Conservation (phyloP, 2,888 invertebrate species). For the Synergus gifuensis region DNA sequence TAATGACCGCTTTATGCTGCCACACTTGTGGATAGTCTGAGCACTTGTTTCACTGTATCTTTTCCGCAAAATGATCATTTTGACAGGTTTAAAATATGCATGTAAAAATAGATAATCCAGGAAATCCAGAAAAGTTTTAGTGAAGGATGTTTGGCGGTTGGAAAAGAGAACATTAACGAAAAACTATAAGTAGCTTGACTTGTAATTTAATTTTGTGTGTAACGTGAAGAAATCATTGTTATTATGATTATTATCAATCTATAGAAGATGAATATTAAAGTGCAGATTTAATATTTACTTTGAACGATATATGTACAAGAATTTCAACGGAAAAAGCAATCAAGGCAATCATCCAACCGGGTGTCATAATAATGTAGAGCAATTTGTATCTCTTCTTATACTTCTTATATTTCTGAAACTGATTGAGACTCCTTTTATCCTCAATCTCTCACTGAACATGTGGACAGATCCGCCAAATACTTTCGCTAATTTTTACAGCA, state of each 20-base stretch:
- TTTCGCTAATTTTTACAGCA: slow-evolving; percentile 9
- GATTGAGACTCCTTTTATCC: no score
- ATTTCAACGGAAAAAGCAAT: neutral
- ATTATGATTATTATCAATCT: no score
- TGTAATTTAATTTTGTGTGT: no score
- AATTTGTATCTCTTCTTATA: slow-evolving; percentile 6
- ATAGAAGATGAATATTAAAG: no score
- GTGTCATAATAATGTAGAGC: slow-evolving; percentile 1
- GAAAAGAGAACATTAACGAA: neutral
- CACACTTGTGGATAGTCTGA: slow-evolving; percentile 43
- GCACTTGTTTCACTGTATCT: slow-evolving; percentile 17
- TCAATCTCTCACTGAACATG: neutral
- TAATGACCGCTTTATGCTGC: slow-evolving; percentile 72
- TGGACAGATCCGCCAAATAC: slow-evolving; percentile 1
- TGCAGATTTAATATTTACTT: neutral
- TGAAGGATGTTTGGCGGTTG: neutral
- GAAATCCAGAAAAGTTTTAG: neutral
- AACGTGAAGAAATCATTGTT: no score
- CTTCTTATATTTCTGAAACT: neutral
- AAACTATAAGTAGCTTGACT: neutral
- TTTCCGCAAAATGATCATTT: slow-evolving; percentile 15
- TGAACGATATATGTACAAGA: neutral
- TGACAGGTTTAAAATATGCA: neutral
- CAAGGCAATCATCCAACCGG: neutral
- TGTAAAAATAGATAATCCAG: neutral